phyloP scores from a whole-genome alignment of 2,113 vertebrate species.

The Pedetes capensis region DNA sequence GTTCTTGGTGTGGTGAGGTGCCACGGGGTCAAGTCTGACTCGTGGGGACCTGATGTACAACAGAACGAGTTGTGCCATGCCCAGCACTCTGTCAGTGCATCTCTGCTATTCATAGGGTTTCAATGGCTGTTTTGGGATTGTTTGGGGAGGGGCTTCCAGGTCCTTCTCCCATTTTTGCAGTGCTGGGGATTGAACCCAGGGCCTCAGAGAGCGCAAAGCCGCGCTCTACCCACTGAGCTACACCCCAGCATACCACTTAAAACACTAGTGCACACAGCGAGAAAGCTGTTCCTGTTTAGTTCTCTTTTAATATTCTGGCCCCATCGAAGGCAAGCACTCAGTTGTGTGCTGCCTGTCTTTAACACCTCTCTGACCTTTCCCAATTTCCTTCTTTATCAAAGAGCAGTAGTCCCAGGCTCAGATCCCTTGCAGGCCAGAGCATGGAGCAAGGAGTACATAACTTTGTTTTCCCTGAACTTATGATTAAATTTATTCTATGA shows the following conservation, averaged over 20 bases:
- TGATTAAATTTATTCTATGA: neutral
- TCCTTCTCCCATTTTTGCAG: too few species aligned
- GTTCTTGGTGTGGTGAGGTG: too few species aligned
- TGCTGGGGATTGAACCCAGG: too few species aligned
- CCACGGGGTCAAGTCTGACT: too few species aligned
- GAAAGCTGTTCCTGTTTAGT: neutral
- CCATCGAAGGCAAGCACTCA: neutral
- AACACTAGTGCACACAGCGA: neutral
- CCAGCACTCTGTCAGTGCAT: too few species aligned
- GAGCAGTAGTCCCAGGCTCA: neutral
- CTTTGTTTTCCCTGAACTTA: neutral
- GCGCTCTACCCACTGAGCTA: too few species aligned
- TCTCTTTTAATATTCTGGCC: neutral
- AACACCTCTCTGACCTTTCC: neutral
- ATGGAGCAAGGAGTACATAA: neutral
- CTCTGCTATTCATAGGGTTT: too few species aligned
- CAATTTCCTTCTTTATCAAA: neutral
- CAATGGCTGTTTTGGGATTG: too few species aligned
- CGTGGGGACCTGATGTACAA: too few species aligned
- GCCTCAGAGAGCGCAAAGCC: too few species aligned
- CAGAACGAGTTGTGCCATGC: too few species aligned
- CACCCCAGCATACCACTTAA: accelerated
- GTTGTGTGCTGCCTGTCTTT: neutral
- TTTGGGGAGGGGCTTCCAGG: too few species aligned
- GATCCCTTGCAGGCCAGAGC: neutral